Percentiles rank a stretch among this genome's conserved stretches.
phyloP scores from a whole-genome alignment of 2,113 vertebrate species.

The Pantherophis guttatus region DNA sequence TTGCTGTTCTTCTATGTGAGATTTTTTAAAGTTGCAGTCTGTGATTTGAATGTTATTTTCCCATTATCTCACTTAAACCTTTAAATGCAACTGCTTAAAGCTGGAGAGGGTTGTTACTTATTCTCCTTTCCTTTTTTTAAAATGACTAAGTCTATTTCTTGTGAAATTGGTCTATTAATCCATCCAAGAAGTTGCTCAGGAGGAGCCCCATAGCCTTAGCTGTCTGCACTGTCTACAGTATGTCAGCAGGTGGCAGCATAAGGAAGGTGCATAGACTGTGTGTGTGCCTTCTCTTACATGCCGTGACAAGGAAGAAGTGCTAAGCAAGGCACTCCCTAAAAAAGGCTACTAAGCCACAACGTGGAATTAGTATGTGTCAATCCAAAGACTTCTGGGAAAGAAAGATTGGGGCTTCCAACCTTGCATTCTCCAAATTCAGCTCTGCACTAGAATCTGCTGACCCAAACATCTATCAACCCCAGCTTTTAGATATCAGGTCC shows the following conservation, averaged over 20 bases:
- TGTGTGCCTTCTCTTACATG: not conserved
- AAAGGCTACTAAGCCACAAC: not conserved
- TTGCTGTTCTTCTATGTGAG: not conserved
- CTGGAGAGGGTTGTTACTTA: not conserved
- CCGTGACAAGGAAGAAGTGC: not conserved
- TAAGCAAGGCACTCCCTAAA: not conserved
- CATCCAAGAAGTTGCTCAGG: not conserved
- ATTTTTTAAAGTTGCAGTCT: not conserved
- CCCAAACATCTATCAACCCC: not conserved
- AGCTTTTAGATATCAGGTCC: not conserved
- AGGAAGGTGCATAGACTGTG: not conserved
- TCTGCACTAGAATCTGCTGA: not conserved
- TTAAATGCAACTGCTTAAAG: not conserved
- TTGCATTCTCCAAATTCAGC: not conserved
- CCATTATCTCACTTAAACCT: not conserved
- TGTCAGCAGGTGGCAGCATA: not conserved
- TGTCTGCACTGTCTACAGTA: not conserved
- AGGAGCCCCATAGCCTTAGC: not conserved
- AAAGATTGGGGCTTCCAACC: not conserved
- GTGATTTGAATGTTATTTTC: not conserved
- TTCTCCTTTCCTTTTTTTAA: not conserved
- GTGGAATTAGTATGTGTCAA: not conserved
- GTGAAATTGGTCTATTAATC: not conserved
- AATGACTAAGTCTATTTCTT: not conserved
- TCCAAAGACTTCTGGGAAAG: not conserved